Conservation (phyloP, 2,888 invertebrate species). For the Drosophila anomalata region DNA sequence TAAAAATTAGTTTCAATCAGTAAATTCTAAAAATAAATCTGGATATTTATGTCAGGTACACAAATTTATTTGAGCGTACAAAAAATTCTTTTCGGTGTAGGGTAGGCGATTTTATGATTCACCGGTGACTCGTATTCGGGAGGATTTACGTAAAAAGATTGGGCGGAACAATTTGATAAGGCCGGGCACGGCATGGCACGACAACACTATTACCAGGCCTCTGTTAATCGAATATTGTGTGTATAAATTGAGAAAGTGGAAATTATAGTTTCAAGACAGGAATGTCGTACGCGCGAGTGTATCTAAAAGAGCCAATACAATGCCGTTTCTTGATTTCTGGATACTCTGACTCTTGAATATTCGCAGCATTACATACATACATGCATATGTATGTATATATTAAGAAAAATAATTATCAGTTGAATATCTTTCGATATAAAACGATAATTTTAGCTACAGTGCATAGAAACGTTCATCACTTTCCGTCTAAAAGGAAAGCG, state of each 20-base stretch:
- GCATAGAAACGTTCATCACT: not conserved
- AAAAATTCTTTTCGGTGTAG: too few relatives aligned
- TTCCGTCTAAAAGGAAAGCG: not conserved
- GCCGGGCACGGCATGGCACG: constrained; percentile 39
- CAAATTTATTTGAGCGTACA: too few relatives aligned
- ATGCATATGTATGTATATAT: too few relatives aligned
- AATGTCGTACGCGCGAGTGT: not conserved
- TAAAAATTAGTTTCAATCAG: too few relatives aligned
- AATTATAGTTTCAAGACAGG: constrained; percentile 4
- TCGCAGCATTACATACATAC: too few relatives aligned
- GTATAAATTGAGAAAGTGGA: not conserved
- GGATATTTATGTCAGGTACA: too few relatives aligned
- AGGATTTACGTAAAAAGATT: constrained; percentile 41
- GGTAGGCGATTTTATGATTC: constrained; percentile 50
- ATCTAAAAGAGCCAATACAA: too few relatives aligned
- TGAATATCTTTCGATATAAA: not conserved
- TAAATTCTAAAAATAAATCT: too few relatives aligned
- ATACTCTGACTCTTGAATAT: too few relatives aligned
- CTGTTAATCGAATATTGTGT: not conserved
- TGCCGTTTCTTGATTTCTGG: too few relatives aligned
- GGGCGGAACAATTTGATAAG: constrained; percentile 23
- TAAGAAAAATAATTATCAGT: too few relatives aligned
- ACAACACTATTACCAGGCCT: constrained; percentile 29
- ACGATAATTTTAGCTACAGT: not conserved
- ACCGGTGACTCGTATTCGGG: constrained; percentile 33